Evolutionary conservation across 2,888 invertebrate genomes (phyloP), one percentile per base, ranked within the genome.

Genomic region (Germaria angustata): DNA sequence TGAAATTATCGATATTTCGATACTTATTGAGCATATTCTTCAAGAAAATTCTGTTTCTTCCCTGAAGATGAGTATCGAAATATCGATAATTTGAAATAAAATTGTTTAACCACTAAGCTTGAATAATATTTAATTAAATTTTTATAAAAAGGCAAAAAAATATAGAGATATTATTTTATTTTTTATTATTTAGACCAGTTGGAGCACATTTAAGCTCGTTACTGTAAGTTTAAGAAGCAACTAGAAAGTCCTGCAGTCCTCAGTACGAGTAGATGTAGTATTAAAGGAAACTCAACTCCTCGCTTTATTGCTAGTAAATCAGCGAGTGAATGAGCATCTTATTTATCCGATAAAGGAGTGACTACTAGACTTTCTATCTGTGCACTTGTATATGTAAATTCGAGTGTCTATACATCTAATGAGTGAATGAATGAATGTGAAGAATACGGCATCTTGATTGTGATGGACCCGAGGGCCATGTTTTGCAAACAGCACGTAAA

Each of bases 401-500:
- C n/a, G n/a, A n/a, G n/a, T n/a, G n/a, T n/a, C n/a, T n/a, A n/a
- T n/a, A n/a, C n/a, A n/a, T n/a, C n/a, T n/a, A n/a, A n/a, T 46
- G 24, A 66, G n/a, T 46, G 49, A 59, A 57, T 65, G 36, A 65
- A 76, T 68, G 51, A 68, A 53, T 68, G 41, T 59, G 41, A 20
- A 46, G 44, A 68, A 59, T 57, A 75, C 20, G 55, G 61, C 76
- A 77, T 44, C 76, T 68, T 77, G 77, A 77, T 77, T 77, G 57
- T 61, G 41, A 59, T 69, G 68, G 51, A 53, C 77, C 77, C 53
- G 41, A 46, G 53, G 77, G 61, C 44, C 51, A 69, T 68, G 59
- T 77, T 77, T 77, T 77, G 68, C 63, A 77, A 61, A 69, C 53
- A 69, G 61, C 61, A 77, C 77, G 77, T 77, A 77, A 69, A 77